Evolutionary conservation across 37 sponge, comb jelly and placozoan genomes (phyloP).

Genomic region (Aplysina aerophoba): DNA sequence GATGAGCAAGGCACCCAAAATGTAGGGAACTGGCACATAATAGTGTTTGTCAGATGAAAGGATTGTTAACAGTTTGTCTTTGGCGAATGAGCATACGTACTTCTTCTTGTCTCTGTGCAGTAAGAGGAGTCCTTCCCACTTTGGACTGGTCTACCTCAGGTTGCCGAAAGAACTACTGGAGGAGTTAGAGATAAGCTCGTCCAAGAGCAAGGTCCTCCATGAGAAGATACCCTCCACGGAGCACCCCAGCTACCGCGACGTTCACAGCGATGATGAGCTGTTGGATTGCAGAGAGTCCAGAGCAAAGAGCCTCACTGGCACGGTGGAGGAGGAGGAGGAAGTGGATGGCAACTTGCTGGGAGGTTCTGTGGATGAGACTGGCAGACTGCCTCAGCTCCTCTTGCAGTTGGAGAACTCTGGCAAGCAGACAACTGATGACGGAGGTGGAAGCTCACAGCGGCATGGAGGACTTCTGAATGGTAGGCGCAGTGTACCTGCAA

Average conservation of each 20-base stretch:
- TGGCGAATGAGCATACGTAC: background rate
- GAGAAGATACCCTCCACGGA: background rate
- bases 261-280: constrained; percentile 21
- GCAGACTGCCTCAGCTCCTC: too few relatives aligned
- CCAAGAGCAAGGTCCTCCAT: background rate
- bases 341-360: too few relatives aligned
- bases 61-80: background rate
- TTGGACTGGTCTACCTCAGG: constrained; percentile 60
- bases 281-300: background rate
- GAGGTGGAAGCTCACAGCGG: too few relatives aligned
- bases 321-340: too few relatives aligned
- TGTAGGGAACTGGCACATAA: background rate
- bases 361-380: too few relatives aligned
- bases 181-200: background rate
- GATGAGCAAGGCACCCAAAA: too few relatives aligned
- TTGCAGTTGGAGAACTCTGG: too few relatives aligned
- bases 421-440: too few relatives aligned
- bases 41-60: constrained; percentile 31
- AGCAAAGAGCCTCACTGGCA: too few relatives aligned
- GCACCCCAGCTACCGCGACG: background rate
- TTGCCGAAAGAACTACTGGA: constrained; percentile 37
- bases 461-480: too few relatives aligned
- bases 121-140: constrained; percentile 57
- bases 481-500: too few relatives aligned
- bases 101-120: constrained; percentile 5